Conservation (phyloP, 2,797 vertebrate species). For the Paedocypris micromegethes region DNA sequence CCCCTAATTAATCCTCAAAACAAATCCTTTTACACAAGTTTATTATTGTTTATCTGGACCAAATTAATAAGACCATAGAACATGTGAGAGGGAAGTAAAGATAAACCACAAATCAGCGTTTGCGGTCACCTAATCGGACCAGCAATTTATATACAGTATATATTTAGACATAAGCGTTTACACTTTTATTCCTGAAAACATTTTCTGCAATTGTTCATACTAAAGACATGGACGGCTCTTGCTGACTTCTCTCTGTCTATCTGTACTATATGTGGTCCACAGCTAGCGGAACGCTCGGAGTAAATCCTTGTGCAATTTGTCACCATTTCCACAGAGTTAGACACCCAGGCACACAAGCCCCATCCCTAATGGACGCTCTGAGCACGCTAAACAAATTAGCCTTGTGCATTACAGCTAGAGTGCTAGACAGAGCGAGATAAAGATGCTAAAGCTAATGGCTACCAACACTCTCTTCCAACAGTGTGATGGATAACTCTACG, state of each 20-base stretch:
- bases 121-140: too few species aligned
- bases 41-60: too few species aligned
- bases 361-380: constrained; percentile 71
- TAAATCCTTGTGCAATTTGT: constrained; percentile 63
- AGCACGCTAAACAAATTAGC: constrained; percentile 75
- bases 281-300: constrained; percentile 30
- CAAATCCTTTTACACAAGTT: too few species aligned
- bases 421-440: constrained; percentile 57
- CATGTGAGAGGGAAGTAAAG: too few species aligned
- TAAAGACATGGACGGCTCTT: too few species aligned
- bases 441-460: constrained; percentile 50
- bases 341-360: constrained; percentile 49
- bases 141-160: too few species aligned
- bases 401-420: constrained; percentile 65
- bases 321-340: constrained; percentile 62
- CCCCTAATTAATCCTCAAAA: too few species aligned
- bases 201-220: too few species aligned
- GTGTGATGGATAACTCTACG: constrained; percentile 42
- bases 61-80: too few species aligned
- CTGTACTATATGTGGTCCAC: constrained; percentile 18
- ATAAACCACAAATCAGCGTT: too few species aligned
- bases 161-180: too few species aligned
- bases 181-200: too few species aligned
- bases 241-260: constrained; percentile 2
- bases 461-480: constrained; percentile 45